Evolutionary conservation across 2,113 vertebrate genomes (phyloP).

Genomic region (Butorides virescens): DNA sequence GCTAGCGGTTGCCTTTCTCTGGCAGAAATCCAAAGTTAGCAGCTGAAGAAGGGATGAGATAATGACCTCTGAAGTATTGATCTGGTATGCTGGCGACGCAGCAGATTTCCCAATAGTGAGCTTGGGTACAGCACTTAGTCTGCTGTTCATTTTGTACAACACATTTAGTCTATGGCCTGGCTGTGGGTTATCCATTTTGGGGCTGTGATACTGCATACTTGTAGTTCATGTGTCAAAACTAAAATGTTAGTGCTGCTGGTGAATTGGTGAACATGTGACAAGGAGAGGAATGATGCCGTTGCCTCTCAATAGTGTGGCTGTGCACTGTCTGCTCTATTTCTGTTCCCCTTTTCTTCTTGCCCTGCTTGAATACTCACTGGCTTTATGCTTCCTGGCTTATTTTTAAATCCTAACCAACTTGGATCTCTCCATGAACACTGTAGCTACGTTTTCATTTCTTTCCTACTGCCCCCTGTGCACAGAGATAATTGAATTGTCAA

Average conservation of each 20-base stretch:
- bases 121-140: not conserved
- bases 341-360: not conserved
- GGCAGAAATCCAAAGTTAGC: slow-evolving; percentile 54
- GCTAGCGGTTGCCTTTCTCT: slow-evolving; percentile 19
- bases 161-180: not conserved
- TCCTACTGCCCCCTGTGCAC: not conserved
- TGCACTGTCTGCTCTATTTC: not conserved
- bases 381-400: not conserved
- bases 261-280: not conserved
- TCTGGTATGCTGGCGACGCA: slow-evolving; percentile 48
- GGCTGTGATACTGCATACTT: not conserved
- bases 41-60: slow-evolving; percentile 61
- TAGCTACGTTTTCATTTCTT: not conserved
- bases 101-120: slow-evolving; percentile 37
- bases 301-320: not conserved
- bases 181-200: not conserved
- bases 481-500: not conserved
- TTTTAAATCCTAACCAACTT: not conserved
- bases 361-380: not conserved
- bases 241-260: not conserved
- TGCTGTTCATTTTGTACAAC: not conserved
- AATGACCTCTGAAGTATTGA: slow-evolving; percentile 70
- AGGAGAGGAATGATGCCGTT: not conserved
- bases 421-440: not conserved
- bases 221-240: not conserved